Conservation (phyloP, 2,113 vertebrate genomes). For the Cisticola juncidis region DNA sequence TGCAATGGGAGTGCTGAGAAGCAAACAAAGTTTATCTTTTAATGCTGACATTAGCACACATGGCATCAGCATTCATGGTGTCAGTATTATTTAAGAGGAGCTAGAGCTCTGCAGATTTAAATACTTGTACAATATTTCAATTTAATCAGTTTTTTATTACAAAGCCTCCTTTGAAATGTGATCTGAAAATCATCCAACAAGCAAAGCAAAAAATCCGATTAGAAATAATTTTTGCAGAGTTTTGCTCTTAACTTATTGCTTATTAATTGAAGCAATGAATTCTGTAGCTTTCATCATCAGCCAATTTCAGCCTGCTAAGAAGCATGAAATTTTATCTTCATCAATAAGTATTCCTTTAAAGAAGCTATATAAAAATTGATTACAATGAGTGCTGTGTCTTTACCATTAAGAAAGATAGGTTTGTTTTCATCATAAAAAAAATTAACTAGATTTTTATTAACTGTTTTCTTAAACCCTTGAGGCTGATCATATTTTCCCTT, state of each 20-base stretch:
- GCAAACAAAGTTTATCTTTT: not conserved
- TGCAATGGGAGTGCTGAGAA: not conserved
- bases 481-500: not conserved
- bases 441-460: constrained; percentile 39
- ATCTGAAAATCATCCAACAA: not conserved
- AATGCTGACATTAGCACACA: not conserved
- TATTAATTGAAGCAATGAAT: constrained; percentile 33
- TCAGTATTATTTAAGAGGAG: not conserved
- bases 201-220: not conserved
- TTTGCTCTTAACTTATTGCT: constrained; percentile 25
- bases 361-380: constrained; percentile 29
- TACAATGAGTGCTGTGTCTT: not conserved
- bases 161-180: not conserved
- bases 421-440: constrained; percentile 16
- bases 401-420: constrained; percentile 3
- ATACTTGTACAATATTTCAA: not conserved
- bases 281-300: not conserved
- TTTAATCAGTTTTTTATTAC: not conserved
- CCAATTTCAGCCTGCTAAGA: not conserved
- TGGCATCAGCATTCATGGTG: not conserved
- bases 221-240: constrained; percentile 4
- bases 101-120: not conserved
- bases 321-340: constrained; percentile 40
- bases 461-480: constrained; percentile 13
- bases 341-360: constrained; percentile 31